These are phyloP conservation scores for Neocrepidodera transversa DNA, from an alignment of 2,888 invertebrate species.

Conservation along the genomic window DNA sequence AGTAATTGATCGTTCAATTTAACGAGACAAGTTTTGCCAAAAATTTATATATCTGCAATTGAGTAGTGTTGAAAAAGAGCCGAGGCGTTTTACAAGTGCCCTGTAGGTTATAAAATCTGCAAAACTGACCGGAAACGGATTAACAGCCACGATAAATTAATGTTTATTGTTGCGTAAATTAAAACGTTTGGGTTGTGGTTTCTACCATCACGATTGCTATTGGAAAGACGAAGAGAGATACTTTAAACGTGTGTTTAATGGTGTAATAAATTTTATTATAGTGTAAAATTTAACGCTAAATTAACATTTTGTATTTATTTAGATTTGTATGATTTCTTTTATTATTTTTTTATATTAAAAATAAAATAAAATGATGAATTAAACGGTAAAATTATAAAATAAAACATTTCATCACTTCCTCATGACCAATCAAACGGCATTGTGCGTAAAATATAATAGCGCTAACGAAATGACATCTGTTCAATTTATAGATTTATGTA, in stretches of 20 bases:
- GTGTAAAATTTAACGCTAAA: no score
- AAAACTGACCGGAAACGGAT: conserved; percentile 38
- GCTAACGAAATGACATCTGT: conserved; percentile 5
- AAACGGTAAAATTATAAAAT: no score
- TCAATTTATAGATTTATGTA: conserved; percentile 13
- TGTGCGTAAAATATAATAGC: neutral
- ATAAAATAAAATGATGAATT: no score
- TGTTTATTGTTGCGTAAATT: conserved; percentile 45
- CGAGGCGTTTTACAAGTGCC: neutral
- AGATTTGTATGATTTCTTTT: no score
- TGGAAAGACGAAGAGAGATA: no score
- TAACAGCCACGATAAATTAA: conserved; percentile 41
- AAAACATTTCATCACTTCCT: neutral
- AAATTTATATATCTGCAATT: conserved; percentile 10
- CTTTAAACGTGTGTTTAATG: no score
- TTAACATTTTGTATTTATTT: no score
- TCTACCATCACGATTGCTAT: no score
- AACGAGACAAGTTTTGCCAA: conserved; percentile 9
- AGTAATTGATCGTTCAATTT: conserved; percentile 15
- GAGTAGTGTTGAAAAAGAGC: neutral
- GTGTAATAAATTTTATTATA: no score
- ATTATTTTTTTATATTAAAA: no score
- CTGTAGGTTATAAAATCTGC: conserved; percentile 42
- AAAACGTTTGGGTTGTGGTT: no score
- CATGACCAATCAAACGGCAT: conserved; percentile 5